These are phyloP conservation scores for Solea solea DNA, from an alignment of 2,113 vertebrate genomes.

Conservation along the genomic window DNA sequence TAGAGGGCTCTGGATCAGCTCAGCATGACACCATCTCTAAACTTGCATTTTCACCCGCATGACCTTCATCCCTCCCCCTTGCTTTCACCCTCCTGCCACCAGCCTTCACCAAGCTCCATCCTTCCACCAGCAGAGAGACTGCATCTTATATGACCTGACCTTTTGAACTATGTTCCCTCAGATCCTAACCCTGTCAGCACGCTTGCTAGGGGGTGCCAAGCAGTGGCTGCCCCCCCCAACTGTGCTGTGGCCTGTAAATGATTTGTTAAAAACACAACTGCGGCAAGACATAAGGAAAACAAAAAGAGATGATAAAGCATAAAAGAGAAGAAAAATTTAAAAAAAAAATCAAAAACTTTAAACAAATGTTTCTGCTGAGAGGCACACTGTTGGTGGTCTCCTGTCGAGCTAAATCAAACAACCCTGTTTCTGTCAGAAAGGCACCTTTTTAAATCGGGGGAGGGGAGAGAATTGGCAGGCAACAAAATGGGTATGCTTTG, in stretches of 20 bases:
- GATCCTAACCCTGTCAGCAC: constrained; percentile 73
- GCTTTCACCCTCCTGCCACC: constrained; percentile 21
- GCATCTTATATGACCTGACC: constrained; percentile 70
- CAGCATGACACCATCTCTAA: constrained; percentile 73
- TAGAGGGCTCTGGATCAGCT: constrained; percentile 74
- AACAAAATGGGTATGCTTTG: constrained; percentile 32
- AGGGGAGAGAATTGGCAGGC: constrained; percentile 33
- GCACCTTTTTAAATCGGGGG: constrained; percentile 40
- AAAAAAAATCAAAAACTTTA: constrained; percentile 57
- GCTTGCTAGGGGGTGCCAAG: constrained; percentile 60
- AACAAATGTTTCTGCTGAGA: constrained; percentile 74
- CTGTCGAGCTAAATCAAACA: constrained; percentile 70
- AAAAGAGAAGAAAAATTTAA: constrained; percentile 51
- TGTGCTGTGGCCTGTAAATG: constrained; percentile 66
- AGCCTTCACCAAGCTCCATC: constrained; percentile 27
- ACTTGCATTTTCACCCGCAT: constrained; percentile 71
- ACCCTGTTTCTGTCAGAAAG: constrained; percentile 66
- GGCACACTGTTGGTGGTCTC: constrained; percentile 78
- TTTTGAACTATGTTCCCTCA: constrained; percentile 63
- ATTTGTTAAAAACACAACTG: constrained; percentile 77
- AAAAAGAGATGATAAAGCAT: constrained; percentile 47
- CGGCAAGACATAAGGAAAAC: constrained; percentile 23
- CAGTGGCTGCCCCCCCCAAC: constrained; percentile 43
- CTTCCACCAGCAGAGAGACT: constrained; percentile 48
- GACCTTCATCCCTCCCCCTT: constrained; percentile 62